Percentiles rank a stretch among this genome's conserved stretches.
phyloP scores from a whole-genome alignment of 2,888 invertebrate species.

The Eristalis arbustorum region DNA sequence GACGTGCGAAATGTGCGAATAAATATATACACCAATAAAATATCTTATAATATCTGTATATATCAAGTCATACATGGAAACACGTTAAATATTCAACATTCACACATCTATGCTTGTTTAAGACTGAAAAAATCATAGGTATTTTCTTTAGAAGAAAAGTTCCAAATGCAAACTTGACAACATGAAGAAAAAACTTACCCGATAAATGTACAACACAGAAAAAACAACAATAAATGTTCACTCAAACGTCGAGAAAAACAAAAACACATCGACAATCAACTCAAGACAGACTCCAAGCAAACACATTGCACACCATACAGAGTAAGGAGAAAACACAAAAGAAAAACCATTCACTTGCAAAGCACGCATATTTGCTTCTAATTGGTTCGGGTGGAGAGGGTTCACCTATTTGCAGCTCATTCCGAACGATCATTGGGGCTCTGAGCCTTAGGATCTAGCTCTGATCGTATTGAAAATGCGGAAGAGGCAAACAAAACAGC shows the following conservation, averaged over 20 bases:
- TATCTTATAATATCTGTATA: background rate
- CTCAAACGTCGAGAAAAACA: background rate
- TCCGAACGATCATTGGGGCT: background rate
- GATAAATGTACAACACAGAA: background rate
- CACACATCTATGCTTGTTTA: constrained; percentile 8
- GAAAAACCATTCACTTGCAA: background rate
- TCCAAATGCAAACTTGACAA: background rate
- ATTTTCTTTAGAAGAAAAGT: background rate
- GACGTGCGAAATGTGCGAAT: constrained; percentile 36
- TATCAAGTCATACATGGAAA: constrained; percentile 31
- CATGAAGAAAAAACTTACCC: background rate
- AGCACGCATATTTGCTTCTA: background rate
- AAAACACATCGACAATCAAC: background rate
- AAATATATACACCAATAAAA: constrained; percentile 24
- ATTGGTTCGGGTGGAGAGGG: background rate
- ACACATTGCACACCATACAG: background rate
- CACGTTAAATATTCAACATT: constrained; percentile 11
- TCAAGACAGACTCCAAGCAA: background rate
- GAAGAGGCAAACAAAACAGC: background rate
- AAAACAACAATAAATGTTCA: background rate
- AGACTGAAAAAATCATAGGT: background rate
- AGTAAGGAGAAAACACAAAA: background rate
- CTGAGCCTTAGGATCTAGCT: background rate
- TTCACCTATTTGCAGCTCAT: background rate
- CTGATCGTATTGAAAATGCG: background rate